phyloP scores from a whole-genome alignment of 2,113 vertebrate species.

The Chinchilla lanigera region DNA sequence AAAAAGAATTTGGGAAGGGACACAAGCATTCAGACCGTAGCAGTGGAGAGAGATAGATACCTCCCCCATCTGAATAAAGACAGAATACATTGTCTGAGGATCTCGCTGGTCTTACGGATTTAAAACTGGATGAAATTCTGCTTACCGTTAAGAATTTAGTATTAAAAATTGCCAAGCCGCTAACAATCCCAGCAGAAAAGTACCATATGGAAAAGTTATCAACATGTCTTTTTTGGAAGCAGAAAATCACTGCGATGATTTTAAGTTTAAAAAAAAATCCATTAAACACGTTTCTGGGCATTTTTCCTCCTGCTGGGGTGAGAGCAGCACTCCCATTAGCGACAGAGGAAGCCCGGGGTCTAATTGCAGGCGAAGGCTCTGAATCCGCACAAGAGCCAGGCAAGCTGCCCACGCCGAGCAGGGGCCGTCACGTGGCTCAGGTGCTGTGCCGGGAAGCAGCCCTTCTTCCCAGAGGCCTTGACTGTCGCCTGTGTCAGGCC shows the following conservation, averaged over 20 bases:
- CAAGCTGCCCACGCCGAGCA: fast-evolving
- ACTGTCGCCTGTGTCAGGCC: neutral
- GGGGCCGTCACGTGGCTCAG: neutral
- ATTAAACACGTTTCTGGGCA: constrained; percentile 70
- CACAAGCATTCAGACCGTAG: neutral
- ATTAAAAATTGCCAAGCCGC: constrained; percentile 83
- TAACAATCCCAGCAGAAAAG: constrained; percentile 75
- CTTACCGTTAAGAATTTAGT: constrained; percentile 81
- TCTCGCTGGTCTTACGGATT: constrained; percentile 71
- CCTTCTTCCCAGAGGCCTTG: neutral
- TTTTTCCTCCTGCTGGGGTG: constrained; percentile 53
- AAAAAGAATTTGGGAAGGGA: neutral
- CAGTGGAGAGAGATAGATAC: neutral
- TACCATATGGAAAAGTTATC: constrained; percentile 83
- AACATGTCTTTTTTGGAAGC: constrained; percentile 76
- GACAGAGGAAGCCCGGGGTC: neutral
- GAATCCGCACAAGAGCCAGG: neutral
- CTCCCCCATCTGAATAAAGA: constrained; percentile 52
- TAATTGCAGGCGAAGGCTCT: neutral
- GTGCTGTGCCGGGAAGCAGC: neutral
- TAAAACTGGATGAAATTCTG: constrained; percentile 82
- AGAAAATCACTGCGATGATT: constrained; percentile 70
- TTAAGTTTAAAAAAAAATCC: constrained; percentile 68
- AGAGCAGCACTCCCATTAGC: constrained; percentile 50
- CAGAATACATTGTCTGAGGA: constrained; percentile 64